Base-by-base conservation (phyloP, 1,140 invertebrate species). In the Spodoptera frugiperda region DNA sequence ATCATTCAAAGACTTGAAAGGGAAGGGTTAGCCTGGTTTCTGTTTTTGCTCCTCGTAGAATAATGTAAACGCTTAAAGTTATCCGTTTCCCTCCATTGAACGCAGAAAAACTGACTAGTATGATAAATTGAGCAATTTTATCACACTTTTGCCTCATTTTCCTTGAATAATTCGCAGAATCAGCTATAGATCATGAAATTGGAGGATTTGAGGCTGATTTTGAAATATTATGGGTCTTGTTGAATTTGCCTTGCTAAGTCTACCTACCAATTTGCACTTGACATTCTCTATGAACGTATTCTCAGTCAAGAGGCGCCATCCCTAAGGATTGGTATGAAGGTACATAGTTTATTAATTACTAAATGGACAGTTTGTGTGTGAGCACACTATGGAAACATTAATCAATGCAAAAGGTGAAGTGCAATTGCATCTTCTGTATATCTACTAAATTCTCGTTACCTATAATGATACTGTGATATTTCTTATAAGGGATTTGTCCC, bases 41-140 rank as follows among this genome's bases (percentile, higher is more conserved):
- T 25, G 51, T 72, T 72, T 72, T 55, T 72, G 68, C 39, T 19
- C 17, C 25, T 44, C 30, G 49, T 44, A 57, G 68, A 72, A 72
- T 72, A 72, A 72, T 72, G 68, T 53, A 54, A 55, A 15, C 51
- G 68, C 68, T 72, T 57, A 72, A 72, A 72, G 30, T 72, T 53
- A 46, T 72, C 68, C 44, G 53, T 55, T 72, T 72, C 51, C 53
- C 51, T 57, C 68, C 51, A 55, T 72, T 44, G 68, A 72, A 57
- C 68, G 39, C 68, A 48, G 46, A 61, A 72, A 72, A 72, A 72
- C 51, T 72, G 68, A 72, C 68, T 72, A 57, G 68, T 54, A 57
- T 57, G 68, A 72, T 72, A 72, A 72, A 72, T 72, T 57, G 68
- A 25, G 68, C 68, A 72, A 72, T 72, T 72, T 72, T 72, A 72